Conservation (phyloP, 37 sponge, comb jelly and placozoan genomes). For the Hexactinellida sp. region DNA sequence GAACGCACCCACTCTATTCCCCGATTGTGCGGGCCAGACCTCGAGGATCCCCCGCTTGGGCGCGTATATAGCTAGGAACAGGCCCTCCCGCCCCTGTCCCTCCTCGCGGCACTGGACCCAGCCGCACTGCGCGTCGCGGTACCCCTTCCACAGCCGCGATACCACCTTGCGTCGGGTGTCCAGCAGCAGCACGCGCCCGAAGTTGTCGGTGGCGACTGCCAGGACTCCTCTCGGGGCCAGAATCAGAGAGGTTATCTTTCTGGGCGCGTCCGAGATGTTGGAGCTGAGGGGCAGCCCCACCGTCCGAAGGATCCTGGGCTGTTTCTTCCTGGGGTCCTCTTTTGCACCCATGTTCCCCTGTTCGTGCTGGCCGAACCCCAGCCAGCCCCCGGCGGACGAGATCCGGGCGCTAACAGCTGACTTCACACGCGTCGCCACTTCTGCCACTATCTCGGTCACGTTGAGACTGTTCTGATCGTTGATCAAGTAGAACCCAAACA, state of each 20-base stretch:
- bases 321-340: background rate
- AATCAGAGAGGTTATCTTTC: constrained; percentile 20
- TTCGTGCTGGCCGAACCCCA: background rate
- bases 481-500: background rate
- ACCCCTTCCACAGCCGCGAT: constrained; percentile 73
- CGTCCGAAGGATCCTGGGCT: background rate
- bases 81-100: constrained; percentile 22
- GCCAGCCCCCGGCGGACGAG: constrained; percentile 6
- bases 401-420: constrained; percentile 38
- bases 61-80: constrained; percentile 61
- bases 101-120: constrained; percentile 40
- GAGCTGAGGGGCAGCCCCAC: constrained; percentile 15
- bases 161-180: constrained; percentile 28
- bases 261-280: constrained; percentile 37
- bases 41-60: constrained; percentile 67
- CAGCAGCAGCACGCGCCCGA: constrained; percentile 62
- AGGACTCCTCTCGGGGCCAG: constrained; percentile 43
- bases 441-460: constrained; percentile 58
- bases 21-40: constrained; percentile 68
- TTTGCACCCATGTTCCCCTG: background rate
- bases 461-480: constrained; percentile 21
- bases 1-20: constrained; percentile 46
- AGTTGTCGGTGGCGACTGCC: constrained; percentile 41
- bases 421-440: constrained; percentile 49
- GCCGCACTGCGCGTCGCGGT: constrained; percentile 79